Evolutionary conservation across 2,888 invertebrate genomes (phyloP), one percentile per base, ranked within the genome.

Genomic region (Chrysolina americana): DNA sequence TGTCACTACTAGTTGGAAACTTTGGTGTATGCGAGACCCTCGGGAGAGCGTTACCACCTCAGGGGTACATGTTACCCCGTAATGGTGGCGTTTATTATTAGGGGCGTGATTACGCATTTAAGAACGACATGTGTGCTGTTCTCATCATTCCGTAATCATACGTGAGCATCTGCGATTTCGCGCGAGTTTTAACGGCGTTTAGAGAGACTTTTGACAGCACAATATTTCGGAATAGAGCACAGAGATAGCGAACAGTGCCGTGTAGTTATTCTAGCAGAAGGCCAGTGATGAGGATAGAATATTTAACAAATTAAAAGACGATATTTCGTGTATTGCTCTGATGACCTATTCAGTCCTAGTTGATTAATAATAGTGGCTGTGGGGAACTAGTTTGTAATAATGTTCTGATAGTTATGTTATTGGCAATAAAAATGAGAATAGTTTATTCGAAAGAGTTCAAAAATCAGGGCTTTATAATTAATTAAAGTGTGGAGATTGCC

Each of bases 1-100:
- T 84, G 83, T 84, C 82, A 82, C 81, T 82, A 76, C 78, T 80
- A 81, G 84, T 84, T 68, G 62, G 70, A 68, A 74, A 74, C 50
- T 70, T 74, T 36, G 44, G 50, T 74, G 44, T 70, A 64, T 66
- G 74, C 71, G 74, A 73, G 77, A 71, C 81, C 81, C 79, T 65
- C 64, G 78, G 81, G 81, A 69, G 19, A 36, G 50, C 56, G 50
- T 48, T 62, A 28, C 69, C 65, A 62, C 75, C 73, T 70, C 70
- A 68, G 62, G 77, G 74, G 47, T 74, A 73, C 79, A 75, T 74
- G 77, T 75, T 74, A 73, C 65, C 68, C 66, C 62, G 64, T 75
- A 77, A 71, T 76, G 68, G 68, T 59, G 75, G 66, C 68, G 69
- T 77, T 62, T 77, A 70, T 74, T 69, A 70, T 77, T 73, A 64